Conservation (phyloP, 2,113 vertebrate species). For the Boleophthalmus pectinirostris region DNA sequence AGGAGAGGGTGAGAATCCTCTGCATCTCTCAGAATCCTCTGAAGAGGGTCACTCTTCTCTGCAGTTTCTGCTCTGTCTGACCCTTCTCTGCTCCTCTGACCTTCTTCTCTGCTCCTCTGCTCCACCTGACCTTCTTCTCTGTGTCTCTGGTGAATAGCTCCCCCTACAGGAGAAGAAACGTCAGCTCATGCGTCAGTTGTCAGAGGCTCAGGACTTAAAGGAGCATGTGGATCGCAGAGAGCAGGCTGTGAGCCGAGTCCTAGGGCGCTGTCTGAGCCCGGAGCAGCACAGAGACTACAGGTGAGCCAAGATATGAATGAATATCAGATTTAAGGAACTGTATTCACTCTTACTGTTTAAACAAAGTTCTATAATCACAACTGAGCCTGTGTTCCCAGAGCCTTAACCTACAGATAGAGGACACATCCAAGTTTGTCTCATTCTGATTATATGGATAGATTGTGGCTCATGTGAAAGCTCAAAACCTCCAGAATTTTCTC, state of each 20-base stretch:
- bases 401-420: too few species aligned
- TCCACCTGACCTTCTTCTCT: accelerated
- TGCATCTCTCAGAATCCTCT: background rate
- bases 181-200: slow-evolving; percentile 88
- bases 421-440: too few species aligned
- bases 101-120: background rate
- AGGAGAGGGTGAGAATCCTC: slow-evolving; percentile 84
- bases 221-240: slow-evolving; percentile 90
- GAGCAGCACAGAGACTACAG: slow-evolving; percentile 94
- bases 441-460: too few species aligned
- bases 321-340: too few species aligned
- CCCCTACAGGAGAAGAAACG: slow-evolving; percentile 92
- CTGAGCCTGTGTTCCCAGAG: too few species aligned
- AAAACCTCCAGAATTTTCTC: too few species aligned
- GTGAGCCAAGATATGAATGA: slow-evolving; percentile 20
- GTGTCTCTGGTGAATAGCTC: slow-evolving; percentile 70
- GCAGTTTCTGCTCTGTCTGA: too few species aligned
- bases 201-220: slow-evolving; percentile 94
- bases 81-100: too few species aligned
- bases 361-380: too few species aligned
- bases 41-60: too few species aligned
- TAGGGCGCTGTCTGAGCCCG: slow-evolving; percentile 83
- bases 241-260: slow-evolving; percentile 83
- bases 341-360: too few species aligned
- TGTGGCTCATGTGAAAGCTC: too few species aligned